Evolutionary conservation across 1,140 invertebrate species (phyloP).

Genomic region (Pogonus chalceus): DNA sequence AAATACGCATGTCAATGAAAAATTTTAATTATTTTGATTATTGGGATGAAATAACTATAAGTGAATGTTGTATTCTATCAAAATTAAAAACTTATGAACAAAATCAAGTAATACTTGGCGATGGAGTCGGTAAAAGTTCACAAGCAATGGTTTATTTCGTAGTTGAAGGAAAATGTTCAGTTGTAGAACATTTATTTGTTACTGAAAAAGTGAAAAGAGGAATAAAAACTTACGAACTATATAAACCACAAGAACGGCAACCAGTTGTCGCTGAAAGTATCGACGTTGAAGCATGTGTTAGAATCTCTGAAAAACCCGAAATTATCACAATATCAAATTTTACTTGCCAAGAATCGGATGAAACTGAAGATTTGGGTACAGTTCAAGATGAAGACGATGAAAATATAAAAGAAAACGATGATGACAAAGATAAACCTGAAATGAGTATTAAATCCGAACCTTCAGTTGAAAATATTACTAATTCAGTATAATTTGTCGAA

Average conservation of each 20-base stretch:
- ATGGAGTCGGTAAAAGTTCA: constrained; percentile 48
- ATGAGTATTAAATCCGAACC: no score
- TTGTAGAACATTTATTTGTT: constrained; percentile 33
- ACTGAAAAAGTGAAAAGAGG: neutral
- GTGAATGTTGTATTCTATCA: constrained; percentile 53
- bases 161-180: constrained; percentile 46
- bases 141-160: constrained; percentile 47
- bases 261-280: no score
- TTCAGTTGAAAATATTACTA: no score
- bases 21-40: constrained; percentile 53
- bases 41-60: constrained; percentile 43
- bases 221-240: neutral
- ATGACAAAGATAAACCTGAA: no score
- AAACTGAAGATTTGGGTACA: no score
- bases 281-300: no score
- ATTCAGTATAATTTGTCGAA: no score
- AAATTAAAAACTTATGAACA: constrained; percentile 44
- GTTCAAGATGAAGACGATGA: no score
- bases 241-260: neutral
- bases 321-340: no score
- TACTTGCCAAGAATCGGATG: no score
- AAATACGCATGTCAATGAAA: constrained; percentile 44
- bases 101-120: constrained; percentile 50
- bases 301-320: no score
- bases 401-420: no score